Conservation (phyloP, 2,888 invertebrate species). For the Sphaeridia pumilis region DNA sequence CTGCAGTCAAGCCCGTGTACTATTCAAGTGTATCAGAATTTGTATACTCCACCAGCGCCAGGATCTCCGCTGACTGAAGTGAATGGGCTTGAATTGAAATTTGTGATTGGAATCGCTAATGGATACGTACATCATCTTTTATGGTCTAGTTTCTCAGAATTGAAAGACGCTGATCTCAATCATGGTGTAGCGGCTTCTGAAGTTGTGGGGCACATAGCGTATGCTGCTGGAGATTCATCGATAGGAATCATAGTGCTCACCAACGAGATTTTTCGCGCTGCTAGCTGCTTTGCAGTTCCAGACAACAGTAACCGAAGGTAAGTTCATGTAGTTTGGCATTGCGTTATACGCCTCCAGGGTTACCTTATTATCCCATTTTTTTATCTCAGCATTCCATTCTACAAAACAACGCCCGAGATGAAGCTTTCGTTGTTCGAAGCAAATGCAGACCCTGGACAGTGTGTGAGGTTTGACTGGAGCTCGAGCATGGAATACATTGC, state of each 20-base stretch:
- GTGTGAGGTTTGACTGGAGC: slow-evolving; percentile 30
- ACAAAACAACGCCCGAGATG: slow-evolving; percentile 29
- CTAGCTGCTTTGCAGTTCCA: no score
- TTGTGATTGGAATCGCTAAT: slow-evolving; percentile 21
- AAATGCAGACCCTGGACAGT: slow-evolving; percentile 18
- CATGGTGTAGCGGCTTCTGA: slow-evolving; percentile 5
- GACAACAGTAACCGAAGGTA: no score
- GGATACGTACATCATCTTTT: slow-evolving; percentile 28
- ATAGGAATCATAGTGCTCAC: slow-evolving; percentile 18
- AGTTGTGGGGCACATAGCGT: slow-evolving; percentile 26
- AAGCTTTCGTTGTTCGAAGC: slow-evolving; percentile 13
- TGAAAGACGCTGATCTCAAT: slow-evolving; percentile 1
- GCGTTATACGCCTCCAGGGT: no score
- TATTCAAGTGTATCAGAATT: slow-evolving; percentile 25
- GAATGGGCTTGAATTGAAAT: slow-evolving; percentile 7
- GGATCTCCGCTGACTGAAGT: neutral
- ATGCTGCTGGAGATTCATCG: slow-evolving; percentile 22
- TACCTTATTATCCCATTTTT: neutral
- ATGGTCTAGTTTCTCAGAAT: slow-evolving; percentile 27
- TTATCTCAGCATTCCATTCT: slow-evolving; percentile 18
- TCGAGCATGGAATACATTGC: slow-evolving; percentile 20
- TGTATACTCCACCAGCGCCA: neutral
- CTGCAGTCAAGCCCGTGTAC: neutral
- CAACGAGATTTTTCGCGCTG: no score
- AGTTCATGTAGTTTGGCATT: no score